Evolutionary conservation across 37 sponge, comb jelly and placozoan species (phyloP), one percentile per base, ranked within the genome.

Genomic region (Beroe forskalii): DNA sequence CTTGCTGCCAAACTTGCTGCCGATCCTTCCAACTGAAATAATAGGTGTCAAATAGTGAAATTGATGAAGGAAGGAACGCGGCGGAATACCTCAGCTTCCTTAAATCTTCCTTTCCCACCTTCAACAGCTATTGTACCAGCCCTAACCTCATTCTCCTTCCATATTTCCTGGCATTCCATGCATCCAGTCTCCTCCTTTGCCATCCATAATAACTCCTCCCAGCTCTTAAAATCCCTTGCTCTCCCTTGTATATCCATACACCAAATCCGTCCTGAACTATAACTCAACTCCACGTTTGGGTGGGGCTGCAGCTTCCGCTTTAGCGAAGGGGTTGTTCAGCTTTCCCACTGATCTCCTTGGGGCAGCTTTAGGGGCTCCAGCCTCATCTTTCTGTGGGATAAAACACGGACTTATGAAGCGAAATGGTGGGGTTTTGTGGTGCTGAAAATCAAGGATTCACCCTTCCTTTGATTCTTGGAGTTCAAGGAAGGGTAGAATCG

Each of bases 251-350:
- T n/a, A n/a, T n/a, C n/a, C n/a, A n/a, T n/a, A n/a, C n/a, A n/a
- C n/a, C n/a, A n/a, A n/a, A n/a, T n/a, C n/a, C n/a, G n/a, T n/a
- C n/a, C n/a, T n/a, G n/a, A n/a, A n/a, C n/a, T n/a, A n/a, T n/a
- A 48, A 48, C 12, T 48, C 12, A 48, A 6, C 55, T 48, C 72
- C 72, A 14, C 72, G 35, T 33, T 33, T 69, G 39, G 72, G 33
- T 2, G 72, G 72, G 32, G 72, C 72, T 32, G 72, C 1, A 22
- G 20, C 25, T 69, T 27, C 35, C 19, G 44, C 12, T 44, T 80
- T 3, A 31, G 76, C 86, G 86, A 80, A 80, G 86, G 86, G 86
- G 48, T 80, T 80, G 55, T 23, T 80, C 8, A 80, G 86, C 42
- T 80, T 80, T 17, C 86, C 86, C 40, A 80, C 86, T 27, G 6